Base-by-base conservation (phyloP, 1,140 invertebrate species). In the Limonius californicus region DNA sequence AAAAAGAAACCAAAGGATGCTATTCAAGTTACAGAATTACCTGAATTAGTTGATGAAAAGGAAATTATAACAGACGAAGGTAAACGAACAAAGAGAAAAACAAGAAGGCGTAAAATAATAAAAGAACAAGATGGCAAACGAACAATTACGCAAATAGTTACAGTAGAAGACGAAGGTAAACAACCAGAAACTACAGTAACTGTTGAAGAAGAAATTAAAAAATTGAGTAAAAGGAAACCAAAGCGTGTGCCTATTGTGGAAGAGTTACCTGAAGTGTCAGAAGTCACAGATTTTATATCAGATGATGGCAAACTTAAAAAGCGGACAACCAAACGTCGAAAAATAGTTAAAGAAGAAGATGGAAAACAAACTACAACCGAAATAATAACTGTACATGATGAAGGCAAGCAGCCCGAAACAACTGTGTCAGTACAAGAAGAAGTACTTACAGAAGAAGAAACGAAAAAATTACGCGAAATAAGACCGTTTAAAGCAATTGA, bases 381-480 rank as follows among this genome's bases (percentile, higher is more conserved):
- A 67, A 75, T 77, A 54, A 62, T 75, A 23, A 74, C 78, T 15
- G 69, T 78, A 50, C 74, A 79, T 67, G 76, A 80, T 68, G 76
- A 80, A 54, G 75, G 76, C 27, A 74, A 79, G 59, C 59, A 63
- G 39, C 70, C 76, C 2, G 65, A 76, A 20, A 75, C 66, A 3
- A 72, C 68, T 0, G 69, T 74, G 0, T 50, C 72, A 59, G 54
- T 67, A 32, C 54, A 72, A 59, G 57, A 63, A 59, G 53, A 11
- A 27, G 53, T 18, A 23, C 21, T 32, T 16, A 15, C 54, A 7
- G 69, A 77, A 64, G 69, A 77, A 64, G 72, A 71, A 30, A 39
- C 65, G 54, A 32, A 69, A 71, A 18, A 43, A 14, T n/a, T 14
- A 43, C 2, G 2, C 4, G 16, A 20, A n/a, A 30, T 8, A 9